phyloP scores from a whole-genome alignment of 2,113 vertebrate species.

The Emydocephalus ijimae region DNA sequence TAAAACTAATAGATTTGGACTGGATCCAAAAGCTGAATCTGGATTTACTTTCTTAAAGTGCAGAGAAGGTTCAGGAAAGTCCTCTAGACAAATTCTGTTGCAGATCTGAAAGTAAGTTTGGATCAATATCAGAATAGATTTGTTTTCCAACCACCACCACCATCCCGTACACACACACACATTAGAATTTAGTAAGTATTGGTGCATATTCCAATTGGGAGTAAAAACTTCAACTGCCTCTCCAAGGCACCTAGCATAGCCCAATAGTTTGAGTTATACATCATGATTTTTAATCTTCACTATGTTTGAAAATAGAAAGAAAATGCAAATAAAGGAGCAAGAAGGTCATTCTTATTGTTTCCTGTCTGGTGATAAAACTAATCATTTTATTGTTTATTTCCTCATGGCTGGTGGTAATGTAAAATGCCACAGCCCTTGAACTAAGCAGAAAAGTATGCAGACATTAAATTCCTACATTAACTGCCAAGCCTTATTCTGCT shows the following conservation, averaged over 20 bases:
- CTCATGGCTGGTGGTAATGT: neutral
- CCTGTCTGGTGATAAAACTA: too few relatives aligned
- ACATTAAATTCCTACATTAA: neutral
- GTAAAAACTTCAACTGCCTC: neutral
- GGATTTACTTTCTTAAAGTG: neutral
- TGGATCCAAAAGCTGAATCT: neutral
- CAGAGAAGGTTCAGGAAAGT: neutral
- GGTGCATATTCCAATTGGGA: neutral
- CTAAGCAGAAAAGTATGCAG: neutral
- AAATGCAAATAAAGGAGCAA: neutral
- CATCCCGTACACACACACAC: too few relatives aligned
- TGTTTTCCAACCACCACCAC: neutral
- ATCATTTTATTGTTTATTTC: neutral
- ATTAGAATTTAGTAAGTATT: neutral
- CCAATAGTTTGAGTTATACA: neutral
- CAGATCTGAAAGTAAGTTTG: neutral
- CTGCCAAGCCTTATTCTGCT: neutral
- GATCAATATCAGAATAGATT: neutral
- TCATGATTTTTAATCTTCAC: neutral
- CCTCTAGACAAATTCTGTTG: neutral
- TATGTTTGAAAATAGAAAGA: neutral
- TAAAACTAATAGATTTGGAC: neutral
- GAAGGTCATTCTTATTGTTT: neutral
- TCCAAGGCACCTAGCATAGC: neutral
- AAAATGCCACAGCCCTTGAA: neutral